phyloP scores from a whole-genome alignment of 2,797 vertebrate genomes.

The Malacoctenus gilli region DNA sequence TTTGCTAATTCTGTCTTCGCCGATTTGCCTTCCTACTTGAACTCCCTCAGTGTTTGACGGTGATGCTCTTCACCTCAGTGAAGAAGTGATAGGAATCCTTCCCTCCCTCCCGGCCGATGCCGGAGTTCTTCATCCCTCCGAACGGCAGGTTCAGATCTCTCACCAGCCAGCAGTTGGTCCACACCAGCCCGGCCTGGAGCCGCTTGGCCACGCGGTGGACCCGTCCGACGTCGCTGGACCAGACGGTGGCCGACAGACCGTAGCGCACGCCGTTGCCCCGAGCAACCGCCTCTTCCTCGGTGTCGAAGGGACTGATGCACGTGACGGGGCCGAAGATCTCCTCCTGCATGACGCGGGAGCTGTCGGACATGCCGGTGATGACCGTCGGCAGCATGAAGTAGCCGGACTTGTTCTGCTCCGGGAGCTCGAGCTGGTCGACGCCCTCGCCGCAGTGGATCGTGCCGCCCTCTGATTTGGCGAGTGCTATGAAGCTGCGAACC shows the following conservation, averaged over 20 bases:
- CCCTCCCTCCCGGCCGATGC: slow-evolving; percentile 92
- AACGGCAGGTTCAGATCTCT: slow-evolving; percentile 96
- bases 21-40: no score
- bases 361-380: slow-evolving; percentile 85
- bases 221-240: slow-evolving; percentile 87
- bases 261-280: slow-evolving; percentile 90
- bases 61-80: slow-evolving; percentile 94
- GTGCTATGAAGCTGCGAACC: slow-evolving; percentile 88
- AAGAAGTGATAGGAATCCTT: slow-evolving; percentile 96
- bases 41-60: slow-evolving; percentile 87
- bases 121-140: slow-evolving; percentile 95
- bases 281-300: slow-evolving; percentile 89
- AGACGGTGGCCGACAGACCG: slow-evolving; percentile 89
- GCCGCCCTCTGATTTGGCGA: slow-evolving; percentile 88
- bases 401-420: slow-evolving; percentile 79
- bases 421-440: slow-evolving; percentile 85
- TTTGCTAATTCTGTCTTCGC: background rate
- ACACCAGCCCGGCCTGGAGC: slow-evolving; percentile 90
- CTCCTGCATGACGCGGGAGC: slow-evolving; percentile 92
- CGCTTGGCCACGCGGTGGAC: slow-evolving; percentile 87
- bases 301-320: slow-evolving; percentile 89
- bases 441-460: slow-evolving; percentile 91
- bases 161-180: slow-evolving; percentile 97
- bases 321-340: slow-evolving; percentile 97
- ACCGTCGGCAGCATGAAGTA: slow-evolving; percentile 94